A percentile compares a stretch with the other conserved stretches of the same genome.
phyloP scores from a whole-genome alignment of 2,888 invertebrate genomes.

The Luffia ferchaultella region DNA sequence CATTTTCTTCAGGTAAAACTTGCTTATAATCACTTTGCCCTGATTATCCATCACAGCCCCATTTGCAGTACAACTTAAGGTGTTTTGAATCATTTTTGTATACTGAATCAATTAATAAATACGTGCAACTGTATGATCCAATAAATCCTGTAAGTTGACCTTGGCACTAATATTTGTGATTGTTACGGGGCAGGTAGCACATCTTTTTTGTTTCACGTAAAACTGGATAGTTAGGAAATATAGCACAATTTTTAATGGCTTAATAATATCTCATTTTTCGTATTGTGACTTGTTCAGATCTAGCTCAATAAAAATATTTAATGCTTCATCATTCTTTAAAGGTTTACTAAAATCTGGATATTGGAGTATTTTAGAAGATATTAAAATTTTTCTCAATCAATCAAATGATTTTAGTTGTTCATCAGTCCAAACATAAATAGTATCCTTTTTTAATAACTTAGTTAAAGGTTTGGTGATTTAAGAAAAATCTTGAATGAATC shows the following conservation, averaged over 20 bases:
- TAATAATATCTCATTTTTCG: background rate
- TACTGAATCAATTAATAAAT: constrained; percentile 1
- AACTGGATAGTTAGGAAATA: constrained; percentile 1
- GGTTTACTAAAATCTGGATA: constrained; percentile 14
- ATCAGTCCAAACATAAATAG: constrained; percentile 7
- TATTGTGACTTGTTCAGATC: background rate
- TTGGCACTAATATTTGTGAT: background rate
- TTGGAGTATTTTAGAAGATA: constrained; percentile 9
- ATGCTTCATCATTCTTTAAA: constrained; percentile 8
- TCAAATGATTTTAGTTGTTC: constrained; percentile 1
- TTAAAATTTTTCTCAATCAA: background rate
- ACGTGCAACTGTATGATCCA: constrained; percentile 1
- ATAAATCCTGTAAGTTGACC: background rate
- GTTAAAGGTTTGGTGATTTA: constrained; percentile 19
- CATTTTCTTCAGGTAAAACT: background rate
- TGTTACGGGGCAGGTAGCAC: constrained; percentile 2
- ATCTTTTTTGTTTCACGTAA: background rate
- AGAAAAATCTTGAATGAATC: constrained; percentile 28
- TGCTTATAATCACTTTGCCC: constrained; percentile 5
- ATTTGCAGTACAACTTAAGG: constrained; percentile 3
- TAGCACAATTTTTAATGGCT: background rate
- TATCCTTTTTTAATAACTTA: constrained; percentile 6
- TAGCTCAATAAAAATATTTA: background rate
- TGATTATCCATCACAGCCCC: constrained; percentile 6
- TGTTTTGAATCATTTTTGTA: constrained; percentile 1